Evolutionary conservation across 2,888 invertebrate genomes (phyloP).

Genomic region (Adelphocoris suturalis): DNA sequence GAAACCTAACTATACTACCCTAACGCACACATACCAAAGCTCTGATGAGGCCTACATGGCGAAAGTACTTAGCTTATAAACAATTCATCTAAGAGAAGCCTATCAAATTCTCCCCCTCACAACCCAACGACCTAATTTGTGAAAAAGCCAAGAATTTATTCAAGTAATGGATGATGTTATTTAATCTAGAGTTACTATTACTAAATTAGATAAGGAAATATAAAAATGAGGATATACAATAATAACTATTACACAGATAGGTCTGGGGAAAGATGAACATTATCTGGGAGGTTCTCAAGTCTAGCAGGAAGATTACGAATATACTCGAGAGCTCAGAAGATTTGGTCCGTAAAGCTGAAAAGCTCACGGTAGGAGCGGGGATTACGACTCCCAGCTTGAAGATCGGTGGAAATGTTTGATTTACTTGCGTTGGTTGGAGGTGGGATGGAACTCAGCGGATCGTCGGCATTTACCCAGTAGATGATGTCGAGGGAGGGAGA

Average conservation of each 20-base stretch:
- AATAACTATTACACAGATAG: neutral
- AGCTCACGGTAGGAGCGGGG: conserved; percentile 17
- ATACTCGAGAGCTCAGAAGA: neutral
- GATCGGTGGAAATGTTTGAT: conserved; percentile 22
- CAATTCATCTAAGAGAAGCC: too few species aligned
- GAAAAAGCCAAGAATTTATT: too few species aligned
- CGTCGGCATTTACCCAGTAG: neutral
- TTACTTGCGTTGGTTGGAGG: neutral
- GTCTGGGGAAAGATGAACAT: neutral
- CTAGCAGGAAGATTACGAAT: neutral
- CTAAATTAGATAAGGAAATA: too few species aligned
- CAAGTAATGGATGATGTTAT: too few species aligned
- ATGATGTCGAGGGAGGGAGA: neutral
- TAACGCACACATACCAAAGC: too few species aligned
- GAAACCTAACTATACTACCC: too few species aligned
- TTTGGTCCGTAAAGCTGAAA: conserved; percentile 10
- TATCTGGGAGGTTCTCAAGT: neutral
- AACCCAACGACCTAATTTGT: too few species aligned
- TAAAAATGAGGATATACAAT: neutral
- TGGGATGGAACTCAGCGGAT: neutral
- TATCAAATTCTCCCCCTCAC: too few species aligned
- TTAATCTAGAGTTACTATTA: too few species aligned
- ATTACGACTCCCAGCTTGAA: conserved; percentile 10
- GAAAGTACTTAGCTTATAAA: too few species aligned
- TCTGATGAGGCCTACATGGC: too few species aligned